Evolutionary conservation across 53 echinoderm and acorn worm genomes (phyloP).

Genomic region (Actinopyga echinites): DNA sequence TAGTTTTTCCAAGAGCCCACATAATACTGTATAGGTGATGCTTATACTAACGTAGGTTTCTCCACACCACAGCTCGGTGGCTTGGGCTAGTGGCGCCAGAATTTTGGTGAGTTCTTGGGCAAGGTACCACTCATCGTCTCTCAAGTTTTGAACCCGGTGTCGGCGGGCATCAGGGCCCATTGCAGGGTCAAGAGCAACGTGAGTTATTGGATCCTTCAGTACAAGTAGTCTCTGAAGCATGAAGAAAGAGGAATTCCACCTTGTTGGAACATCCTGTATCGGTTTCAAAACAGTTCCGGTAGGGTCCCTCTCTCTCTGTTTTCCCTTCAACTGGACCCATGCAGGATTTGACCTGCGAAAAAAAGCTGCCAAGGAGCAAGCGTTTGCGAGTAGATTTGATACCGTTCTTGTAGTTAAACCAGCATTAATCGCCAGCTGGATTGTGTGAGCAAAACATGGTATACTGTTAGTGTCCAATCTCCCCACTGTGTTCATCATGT

Average conservation of each 20-base stretch:
- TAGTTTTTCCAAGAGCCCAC: conserved; percentile 13
- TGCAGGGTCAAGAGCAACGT: not conserved
- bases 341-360: conserved; percentile 29
- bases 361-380: conserved; percentile 14
- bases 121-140: conserved; percentile 23
- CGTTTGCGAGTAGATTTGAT: not conserved
- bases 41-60: conserved; percentile 11
- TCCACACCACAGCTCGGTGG: conserved; percentile 25
- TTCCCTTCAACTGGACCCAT: not conserved
- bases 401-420: conserved; percentile 6
- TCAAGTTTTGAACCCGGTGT: not conserved
- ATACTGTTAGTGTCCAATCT: not conserved
- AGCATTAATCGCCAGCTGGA: conserved; percentile 15
- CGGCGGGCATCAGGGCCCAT: conserved; percentile 1
- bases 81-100: conserved; percentile 3
- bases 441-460: conserved; percentile 36
- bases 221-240: not conserved
- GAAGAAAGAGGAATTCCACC: conserved; percentile 9
- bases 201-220: not conserved
- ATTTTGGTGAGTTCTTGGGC: conserved; percentile 14
- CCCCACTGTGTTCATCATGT: not conserved
- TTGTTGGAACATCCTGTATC: conserved; percentile 20
- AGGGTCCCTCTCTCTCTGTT: conserved; percentile 16
- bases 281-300: not conserved
- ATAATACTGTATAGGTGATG: conserved; percentile 13